phyloP scores from a whole-genome alignment of 1,140 invertebrate species.

The Cylas formicarius region DNA sequence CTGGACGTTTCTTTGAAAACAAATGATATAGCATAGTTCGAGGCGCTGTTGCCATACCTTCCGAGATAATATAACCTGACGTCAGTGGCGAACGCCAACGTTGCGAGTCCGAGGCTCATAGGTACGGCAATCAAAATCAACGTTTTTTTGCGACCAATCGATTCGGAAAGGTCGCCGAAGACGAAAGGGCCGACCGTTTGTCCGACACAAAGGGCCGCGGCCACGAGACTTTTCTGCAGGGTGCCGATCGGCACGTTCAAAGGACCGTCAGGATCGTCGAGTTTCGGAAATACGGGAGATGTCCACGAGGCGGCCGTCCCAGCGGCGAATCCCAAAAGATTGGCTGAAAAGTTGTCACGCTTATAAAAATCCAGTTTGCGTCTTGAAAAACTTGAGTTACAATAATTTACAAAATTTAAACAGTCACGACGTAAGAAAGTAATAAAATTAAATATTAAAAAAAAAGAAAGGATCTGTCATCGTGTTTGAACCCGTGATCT shows the following conservation, averaged over 20 bases:
- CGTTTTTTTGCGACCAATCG: conserved; percentile 43
- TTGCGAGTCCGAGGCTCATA: conserved; percentile 11
- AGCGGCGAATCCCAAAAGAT: conserved; percentile 53
- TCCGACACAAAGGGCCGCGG: conserved; percentile 69
- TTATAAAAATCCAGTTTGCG: no score
- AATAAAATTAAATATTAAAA: no score
- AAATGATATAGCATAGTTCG: no score
- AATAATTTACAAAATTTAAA: no score
- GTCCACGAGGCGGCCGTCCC: conserved; percentile 66
- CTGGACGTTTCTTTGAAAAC: no score
- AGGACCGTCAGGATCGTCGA: conserved; percentile 36
- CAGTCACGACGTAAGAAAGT: no score
- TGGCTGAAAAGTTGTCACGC: no score
- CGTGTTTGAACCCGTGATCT: no score
- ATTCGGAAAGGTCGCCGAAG: conserved; percentile 40
- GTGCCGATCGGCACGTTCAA: conserved; percentile 37
- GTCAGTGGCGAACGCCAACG: conserved; percentile 35
- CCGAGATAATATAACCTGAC: conserved; percentile 38
- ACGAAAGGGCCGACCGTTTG: conserved; percentile 47
- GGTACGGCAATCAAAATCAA: conserved; percentile 42
- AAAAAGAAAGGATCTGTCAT: no score
- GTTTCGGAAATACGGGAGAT: conserved; percentile 57
- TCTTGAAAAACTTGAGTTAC: no score
- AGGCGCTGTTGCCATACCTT: no score
- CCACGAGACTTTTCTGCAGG: conserved; percentile 68